These are phyloP conservation scores for Coregonus clupeaformis DNA, from an alignment of 2,113 vertebrate genomes.

Conservation along the genomic window DNA sequence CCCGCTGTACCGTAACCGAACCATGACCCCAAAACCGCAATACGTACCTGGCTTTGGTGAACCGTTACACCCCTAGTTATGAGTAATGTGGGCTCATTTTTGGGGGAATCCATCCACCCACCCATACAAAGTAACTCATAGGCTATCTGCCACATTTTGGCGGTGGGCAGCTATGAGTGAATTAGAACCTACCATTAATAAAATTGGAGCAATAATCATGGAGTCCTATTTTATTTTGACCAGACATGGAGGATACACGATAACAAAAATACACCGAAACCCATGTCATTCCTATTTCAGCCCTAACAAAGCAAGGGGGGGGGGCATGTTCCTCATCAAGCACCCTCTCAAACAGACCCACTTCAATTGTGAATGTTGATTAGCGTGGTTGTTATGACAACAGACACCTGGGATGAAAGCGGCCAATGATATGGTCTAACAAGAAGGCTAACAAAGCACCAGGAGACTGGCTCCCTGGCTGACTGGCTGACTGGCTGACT, in stretches of 20 bases:
- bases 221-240: neutral
- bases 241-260: neutral
- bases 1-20: constrained; percentile 8
- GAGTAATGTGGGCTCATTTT: too few species aligned
- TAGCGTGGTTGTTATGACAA: constrained; percentile 49
- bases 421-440: constrained; percentile 22
- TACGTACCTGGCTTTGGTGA: too few species aligned
- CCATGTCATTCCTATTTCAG: neutral
- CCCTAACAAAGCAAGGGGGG: neutral
- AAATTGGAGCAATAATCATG: neutral
- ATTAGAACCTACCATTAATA: neutral
- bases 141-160: neutral
- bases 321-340: constrained; percentile 27
- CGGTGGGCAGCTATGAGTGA: neutral
- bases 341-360: constrained; percentile 33
- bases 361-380: constrained; percentile 30
- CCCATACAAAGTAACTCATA: neutral
- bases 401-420: constrained; percentile 47
- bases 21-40: neutral
- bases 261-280: too few species aligned
- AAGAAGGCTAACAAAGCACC: constrained; percentile 34
- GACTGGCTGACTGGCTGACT: too few species aligned
- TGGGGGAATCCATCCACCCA: neutral
- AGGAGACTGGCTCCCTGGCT: too few species aligned
- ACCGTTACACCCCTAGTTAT: too few species aligned